A percentile compares a stretch with the other conserved stretches of the same genome.
phyloP scores from a whole-genome alignment of 2,888 invertebrate genomes.

The Xanthostigma xanthostigma region DNA sequence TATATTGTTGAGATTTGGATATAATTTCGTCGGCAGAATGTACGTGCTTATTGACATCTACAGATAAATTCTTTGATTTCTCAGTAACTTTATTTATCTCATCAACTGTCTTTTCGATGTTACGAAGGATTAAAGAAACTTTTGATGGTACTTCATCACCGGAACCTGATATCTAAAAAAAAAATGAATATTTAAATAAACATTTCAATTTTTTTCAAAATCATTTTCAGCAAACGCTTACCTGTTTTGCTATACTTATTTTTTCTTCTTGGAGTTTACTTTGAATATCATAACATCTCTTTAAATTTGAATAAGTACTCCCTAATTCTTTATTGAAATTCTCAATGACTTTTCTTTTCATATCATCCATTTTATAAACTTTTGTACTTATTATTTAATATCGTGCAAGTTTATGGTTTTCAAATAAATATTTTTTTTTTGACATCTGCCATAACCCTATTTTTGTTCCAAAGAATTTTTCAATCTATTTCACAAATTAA shows the following conservation, averaged over 20 bases:
- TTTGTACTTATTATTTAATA: not conserved
- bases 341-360: constrained; percentile 28
- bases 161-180: constrained; percentile 41
- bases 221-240: constrained; percentile 16
- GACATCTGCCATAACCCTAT: too few relatives aligned
- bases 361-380: constrained; percentile 15
- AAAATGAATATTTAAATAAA: constrained; percentile 6
- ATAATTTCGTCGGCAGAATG: constrained; percentile 31
- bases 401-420: too few relatives aligned
- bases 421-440: too few relatives aligned
- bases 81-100: constrained; percentile 31
- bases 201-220: not conserved
- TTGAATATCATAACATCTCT: constrained; percentile 34
- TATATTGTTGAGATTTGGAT: constrained; percentile 37
- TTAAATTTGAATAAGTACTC: constrained; percentile 33
- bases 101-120: constrained; percentile 37
- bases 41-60: constrained; percentile 32
- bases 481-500: too few relatives aligned
- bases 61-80: constrained; percentile 29
- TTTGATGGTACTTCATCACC: constrained; percentile 47
- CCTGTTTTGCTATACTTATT: constrained; percentile 29
- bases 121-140: constrained; percentile 44
- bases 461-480: too few relatives aligned
- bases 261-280: constrained; percentile 27
- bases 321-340: constrained; percentile 39